These are phyloP conservation scores for Conomelus anceps DNA, from an alignment of 2,888 invertebrate genomes.

Conservation along the genomic window DNA sequence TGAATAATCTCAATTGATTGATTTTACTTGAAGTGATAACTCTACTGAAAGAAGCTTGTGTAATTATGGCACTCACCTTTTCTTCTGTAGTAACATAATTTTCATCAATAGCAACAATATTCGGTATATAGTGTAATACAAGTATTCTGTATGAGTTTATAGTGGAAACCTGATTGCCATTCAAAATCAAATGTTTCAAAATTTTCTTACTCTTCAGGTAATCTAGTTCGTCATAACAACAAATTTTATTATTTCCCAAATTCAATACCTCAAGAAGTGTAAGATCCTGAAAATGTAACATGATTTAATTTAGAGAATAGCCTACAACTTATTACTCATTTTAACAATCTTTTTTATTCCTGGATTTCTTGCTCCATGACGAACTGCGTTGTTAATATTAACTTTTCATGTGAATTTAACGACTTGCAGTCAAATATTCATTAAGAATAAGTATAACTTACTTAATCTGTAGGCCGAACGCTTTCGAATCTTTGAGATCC, in stretches of 20 bases:
- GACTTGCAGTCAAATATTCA: no score
- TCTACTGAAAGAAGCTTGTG: no score
- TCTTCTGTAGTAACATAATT: background rate
- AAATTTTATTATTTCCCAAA: background rate
- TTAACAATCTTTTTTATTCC: no score
- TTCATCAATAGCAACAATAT: background rate
- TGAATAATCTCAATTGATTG: no score
- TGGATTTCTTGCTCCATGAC: no score
- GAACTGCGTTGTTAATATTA: no score
- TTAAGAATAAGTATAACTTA: no score
- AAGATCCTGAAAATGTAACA: background rate
- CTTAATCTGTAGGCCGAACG: no score
- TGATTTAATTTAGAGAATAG: background rate
- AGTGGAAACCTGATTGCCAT: background rate
- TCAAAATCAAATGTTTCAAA: background rate
- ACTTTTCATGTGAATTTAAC: no score
- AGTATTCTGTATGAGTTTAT: background rate
- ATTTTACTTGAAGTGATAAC: no score
- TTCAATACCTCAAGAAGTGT: background rate
- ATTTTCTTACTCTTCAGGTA: background rate
- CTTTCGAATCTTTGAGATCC: no score
- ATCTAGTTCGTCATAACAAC: background rate
- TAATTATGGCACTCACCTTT: background rate
- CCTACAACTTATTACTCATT: no score
- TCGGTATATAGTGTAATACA: background rate